phyloP scores from a whole-genome alignment of 2,797 vertebrate species.

The Passerculus sandwichensis region DNA sequence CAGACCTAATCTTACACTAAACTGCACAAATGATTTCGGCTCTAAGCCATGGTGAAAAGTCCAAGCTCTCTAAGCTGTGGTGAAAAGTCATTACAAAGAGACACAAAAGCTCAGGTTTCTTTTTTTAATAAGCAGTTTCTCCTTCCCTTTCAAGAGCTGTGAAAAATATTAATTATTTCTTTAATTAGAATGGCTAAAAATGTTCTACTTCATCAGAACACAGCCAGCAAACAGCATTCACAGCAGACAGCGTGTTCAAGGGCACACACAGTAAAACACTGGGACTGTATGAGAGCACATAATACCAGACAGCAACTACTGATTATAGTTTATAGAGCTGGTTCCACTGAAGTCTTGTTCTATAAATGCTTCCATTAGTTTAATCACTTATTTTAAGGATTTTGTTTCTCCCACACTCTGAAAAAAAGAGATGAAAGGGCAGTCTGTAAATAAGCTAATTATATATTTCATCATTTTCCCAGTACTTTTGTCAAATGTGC shows the following conservation, averaged over 20 bases:
- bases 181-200: neutral
- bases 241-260: neutral
- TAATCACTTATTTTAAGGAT: neutral
- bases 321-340: neutral
- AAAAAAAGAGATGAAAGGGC: neutral
- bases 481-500: neutral
- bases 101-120: neutral
- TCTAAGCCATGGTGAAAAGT: neutral
- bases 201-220: neutral
- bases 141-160: neutral
- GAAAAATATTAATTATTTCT: neutral
- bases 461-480: neutral
- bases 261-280: neutral
- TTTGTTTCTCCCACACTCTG: neutral
- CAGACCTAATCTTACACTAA: neutral
- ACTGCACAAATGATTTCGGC: neutral
- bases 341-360: neutral
- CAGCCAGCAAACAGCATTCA: neutral
- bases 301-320: neutral
- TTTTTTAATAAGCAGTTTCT: neutral
- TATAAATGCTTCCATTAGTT: neutral
- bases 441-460: neutral
- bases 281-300: neutral
- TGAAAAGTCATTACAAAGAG: neutral
- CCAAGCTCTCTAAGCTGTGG: neutral